Evolutionary conservation across 2,797 vertebrate genomes (phyloP), one percentile per base, ranked within the genome.

Genomic region (Denticeps clupeoides): DNA sequence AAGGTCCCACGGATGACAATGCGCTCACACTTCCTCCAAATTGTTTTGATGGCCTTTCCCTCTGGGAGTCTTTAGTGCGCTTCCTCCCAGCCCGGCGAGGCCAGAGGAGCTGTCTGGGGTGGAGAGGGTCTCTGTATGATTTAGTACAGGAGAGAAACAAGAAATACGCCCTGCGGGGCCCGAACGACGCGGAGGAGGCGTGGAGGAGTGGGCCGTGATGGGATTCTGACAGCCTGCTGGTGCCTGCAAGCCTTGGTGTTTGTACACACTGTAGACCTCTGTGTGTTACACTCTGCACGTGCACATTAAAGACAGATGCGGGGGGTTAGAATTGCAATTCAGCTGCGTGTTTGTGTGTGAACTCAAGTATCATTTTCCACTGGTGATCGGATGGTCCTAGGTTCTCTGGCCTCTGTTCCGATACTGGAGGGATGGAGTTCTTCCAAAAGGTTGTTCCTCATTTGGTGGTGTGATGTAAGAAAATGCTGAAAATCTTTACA

Each of bases 11-110:
- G 51, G 52, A 60, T 66, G 58, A 70, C 71, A 74, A 64, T 66
- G 58, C 65, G 56, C 63, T 59, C 47, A 45, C 61, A 41, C 63
- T 72, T 62, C 47, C 53, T 48, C 43, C 59, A 71, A 73, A 74
- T 68, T 51, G 68, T 64, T 71, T 65, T 62, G 67, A 77, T 68
- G 69, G 62, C 49, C 62, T 64, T 58, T 69, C 69, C 65, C 67
- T 63, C 22, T 49, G 56, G 60, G 73, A 59, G 63, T 70, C 56
- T 74, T 67, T 68, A 67, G 51, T 55, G 51, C 11, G 24, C 46
- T 46, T 42, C 54, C 40, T 56, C 47, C 56, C 58, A 59, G 55
- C 21, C 29, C 44, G 43, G 44, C 28, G 38, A 59, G 47, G 41
- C 49, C 50, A 9, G 22, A 47, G 19, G 38, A 53, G 58, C 53